Conservation (phyloP, 2,797 vertebrate species). For the Galago senegalensis region DNA sequence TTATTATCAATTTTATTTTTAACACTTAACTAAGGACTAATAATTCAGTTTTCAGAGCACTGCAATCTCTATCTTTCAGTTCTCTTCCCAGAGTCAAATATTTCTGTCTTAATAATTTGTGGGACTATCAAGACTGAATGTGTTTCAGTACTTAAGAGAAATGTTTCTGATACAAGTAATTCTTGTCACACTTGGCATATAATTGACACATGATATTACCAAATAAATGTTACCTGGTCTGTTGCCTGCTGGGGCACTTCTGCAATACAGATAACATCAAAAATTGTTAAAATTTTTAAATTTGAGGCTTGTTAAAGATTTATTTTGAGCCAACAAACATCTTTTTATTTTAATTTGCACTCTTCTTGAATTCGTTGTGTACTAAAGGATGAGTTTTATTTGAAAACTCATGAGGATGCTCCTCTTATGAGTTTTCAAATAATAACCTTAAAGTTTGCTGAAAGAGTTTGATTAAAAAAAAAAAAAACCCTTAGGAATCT, state of each 20-base stretch:
- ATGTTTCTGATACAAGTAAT: neutral
- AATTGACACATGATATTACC: neutral
- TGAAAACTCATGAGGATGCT: neutral
- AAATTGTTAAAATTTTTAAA: neutral
- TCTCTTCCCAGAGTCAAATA: constrained; percentile 28
- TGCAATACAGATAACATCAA: neutral
- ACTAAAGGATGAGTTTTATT: neutral
- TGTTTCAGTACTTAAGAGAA: neutral
- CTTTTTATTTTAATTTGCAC: constrained; percentile 14
- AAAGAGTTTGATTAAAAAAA: neutral
- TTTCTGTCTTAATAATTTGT: constrained; percentile 20
- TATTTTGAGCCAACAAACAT: neutral
- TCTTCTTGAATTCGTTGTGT: neutral
- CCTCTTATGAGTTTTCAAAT: neutral
- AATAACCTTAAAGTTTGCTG: neutral
- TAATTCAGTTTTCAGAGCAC: constrained; percentile 61
- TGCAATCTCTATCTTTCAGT: neutral
- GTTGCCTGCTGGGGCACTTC: neutral
- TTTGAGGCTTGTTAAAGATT: neutral
- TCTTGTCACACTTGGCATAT: neutral
- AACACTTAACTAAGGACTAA: constrained; percentile 53
- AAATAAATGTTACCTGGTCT: neutral
- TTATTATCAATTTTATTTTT: constrained; percentile 66
- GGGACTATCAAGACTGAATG: neutral
- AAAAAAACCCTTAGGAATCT: neutral